A percentile compares a stretch with the other conserved stretches of the same genome.
These are phyloP conservation scores for Raja brachyura DNA, from an alignment of 2,113 vertebrate genomes.

Conservation along the genomic window DNA sequence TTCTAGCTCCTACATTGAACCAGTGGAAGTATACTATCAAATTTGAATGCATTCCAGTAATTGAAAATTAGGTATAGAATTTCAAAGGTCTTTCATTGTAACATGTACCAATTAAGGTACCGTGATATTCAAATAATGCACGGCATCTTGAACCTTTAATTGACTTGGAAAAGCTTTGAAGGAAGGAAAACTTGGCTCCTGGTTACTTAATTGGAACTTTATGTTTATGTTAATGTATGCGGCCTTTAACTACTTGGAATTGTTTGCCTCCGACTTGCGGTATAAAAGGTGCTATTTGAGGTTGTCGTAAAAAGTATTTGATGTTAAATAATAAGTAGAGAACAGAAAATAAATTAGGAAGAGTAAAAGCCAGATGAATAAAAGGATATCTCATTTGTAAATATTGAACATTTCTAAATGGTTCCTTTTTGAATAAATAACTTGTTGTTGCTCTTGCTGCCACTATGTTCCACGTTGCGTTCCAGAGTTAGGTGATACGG, in stretches of 20 bases:
- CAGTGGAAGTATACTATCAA: neutral
- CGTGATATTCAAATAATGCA: no score
- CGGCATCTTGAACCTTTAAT: neutral
- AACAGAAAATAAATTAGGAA: neutral
- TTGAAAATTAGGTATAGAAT: neutral
- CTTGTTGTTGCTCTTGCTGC: neutral
- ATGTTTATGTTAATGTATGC: neutral
- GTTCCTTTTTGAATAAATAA: neutral
- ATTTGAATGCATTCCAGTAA: neutral
- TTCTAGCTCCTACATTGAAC: neutral
- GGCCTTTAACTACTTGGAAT: neutral
- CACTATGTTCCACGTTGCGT: neutral
- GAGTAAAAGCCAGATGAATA: neutral
- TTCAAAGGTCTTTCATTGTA: no score
- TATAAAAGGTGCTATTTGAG: neutral
- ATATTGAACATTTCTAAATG: neutral
- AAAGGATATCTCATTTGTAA: neutral
- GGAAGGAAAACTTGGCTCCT: neutral
- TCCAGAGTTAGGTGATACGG: neutral
- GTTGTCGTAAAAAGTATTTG: neutral
- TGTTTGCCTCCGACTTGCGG: neutral
- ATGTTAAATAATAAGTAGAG: neutral
- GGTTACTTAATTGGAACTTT: neutral
- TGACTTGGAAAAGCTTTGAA: neutral
- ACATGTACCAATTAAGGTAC: no score